Conservation (phyloP, 2,888 invertebrate species). For the Sympetrum striolatum region DNA sequence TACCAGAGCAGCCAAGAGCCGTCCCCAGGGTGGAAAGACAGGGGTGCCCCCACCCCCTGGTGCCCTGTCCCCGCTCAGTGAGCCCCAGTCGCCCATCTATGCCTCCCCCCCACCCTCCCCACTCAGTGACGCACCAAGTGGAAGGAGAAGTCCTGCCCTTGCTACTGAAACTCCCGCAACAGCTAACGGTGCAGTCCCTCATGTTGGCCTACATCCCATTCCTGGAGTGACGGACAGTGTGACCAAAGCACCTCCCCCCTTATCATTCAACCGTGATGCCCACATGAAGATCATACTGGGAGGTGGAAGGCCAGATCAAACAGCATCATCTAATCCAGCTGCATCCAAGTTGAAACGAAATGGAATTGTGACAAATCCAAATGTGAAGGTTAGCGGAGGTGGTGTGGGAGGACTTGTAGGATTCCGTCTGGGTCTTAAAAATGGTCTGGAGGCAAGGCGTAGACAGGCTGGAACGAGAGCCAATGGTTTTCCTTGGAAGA, state of each 20-base stretch:
- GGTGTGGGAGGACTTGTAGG: slow-evolving; percentile 79
- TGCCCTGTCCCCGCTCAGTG: slow-evolving; percentile 64
- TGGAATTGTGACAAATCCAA: slow-evolving; percentile 86
- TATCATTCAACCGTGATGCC: slow-evolving; percentile 79
- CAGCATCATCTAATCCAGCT: slow-evolving; percentile 47
- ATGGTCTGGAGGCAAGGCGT: slow-evolving; percentile 59
- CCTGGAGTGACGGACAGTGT: slow-evolving; percentile 27
- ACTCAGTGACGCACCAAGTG: slow-evolving; percentile 55
- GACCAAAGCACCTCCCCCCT: slow-evolving; percentile 24
- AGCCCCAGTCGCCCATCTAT: slow-evolving; percentile 77
- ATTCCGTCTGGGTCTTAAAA: slow-evolving; percentile 65
- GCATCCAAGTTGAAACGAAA: slow-evolving; percentile 74
- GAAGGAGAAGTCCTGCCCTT: slow-evolving; percentile 24
- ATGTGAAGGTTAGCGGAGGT: slow-evolving; percentile 66
- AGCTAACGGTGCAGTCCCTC: slow-evolving; percentile 59
- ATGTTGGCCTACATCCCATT: slow-evolving; percentile 72
- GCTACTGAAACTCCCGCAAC: slow-evolving; percentile 47
- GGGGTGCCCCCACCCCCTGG: slow-evolving; percentile 65
- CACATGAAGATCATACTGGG: slow-evolving; percentile 90
- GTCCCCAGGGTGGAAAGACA: slow-evolving; percentile 63
- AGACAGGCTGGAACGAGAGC: slow-evolving; percentile 53
- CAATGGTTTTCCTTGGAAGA: slow-evolving; percentile 85
- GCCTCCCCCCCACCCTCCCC: slow-evolving; percentile 83
- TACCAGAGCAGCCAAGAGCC: slow-evolving; percentile 71
- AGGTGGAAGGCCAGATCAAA: slow-evolving; percentile 55